These are phyloP conservation scores for Aspiorhynchus laticeps DNA, from an alignment of 2,113 vertebrate species.

Conservation along the genomic window DNA sequence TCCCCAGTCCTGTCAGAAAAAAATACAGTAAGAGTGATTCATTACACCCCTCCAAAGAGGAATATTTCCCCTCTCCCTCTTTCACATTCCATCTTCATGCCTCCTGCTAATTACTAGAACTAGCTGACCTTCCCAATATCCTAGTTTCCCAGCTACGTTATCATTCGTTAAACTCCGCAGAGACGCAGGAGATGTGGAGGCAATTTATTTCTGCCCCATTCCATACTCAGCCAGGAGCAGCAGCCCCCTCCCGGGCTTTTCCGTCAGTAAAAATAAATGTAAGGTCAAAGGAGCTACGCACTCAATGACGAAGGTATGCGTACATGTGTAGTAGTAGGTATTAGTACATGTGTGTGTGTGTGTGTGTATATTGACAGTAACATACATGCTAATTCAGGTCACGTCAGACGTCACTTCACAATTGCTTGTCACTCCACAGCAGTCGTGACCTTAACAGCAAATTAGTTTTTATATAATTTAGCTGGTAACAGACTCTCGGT, in stretches of 20 bases:
- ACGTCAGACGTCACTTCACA: conserved; percentile 36
- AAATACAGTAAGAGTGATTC: conserved; percentile 48
- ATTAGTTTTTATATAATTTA: conserved; percentile 35
- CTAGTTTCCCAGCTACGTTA: conserved; percentile 61
- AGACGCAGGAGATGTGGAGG: conserved; percentile 61
- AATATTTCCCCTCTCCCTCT: background rate
- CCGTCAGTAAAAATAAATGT: conserved; percentile 43
- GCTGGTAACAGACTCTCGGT: background rate
- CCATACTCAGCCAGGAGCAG: conserved; percentile 55
- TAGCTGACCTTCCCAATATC: conserved; percentile 66
- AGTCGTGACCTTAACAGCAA: conserved; percentile 37
- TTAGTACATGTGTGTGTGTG: too few species aligned
- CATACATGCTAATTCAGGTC: conserved; percentile 45
- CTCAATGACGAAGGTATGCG: conserved; percentile 18
- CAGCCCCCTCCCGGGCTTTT: conserved; percentile 53
- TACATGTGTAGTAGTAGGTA: too few species aligned
- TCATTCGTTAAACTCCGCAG: conserved; percentile 64
- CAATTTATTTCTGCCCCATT: conserved; percentile 68
- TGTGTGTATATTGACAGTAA: background rate
- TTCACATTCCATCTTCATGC: conserved; percentile 44
- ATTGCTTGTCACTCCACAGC: conserved; percentile 34
- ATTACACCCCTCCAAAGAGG: conserved; percentile 51
- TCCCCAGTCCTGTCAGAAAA: conserved; percentile 54
- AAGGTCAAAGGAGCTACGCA: conserved; percentile 26
- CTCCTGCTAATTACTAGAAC: conserved; percentile 62